Percentiles rank a stretch among this genome's conserved stretches.
These are phyloP conservation scores for Anthopleura xanthogrammica DNA, from an alignment of 92 coral and sea anemone species.

Conservation along the genomic window DNA sequence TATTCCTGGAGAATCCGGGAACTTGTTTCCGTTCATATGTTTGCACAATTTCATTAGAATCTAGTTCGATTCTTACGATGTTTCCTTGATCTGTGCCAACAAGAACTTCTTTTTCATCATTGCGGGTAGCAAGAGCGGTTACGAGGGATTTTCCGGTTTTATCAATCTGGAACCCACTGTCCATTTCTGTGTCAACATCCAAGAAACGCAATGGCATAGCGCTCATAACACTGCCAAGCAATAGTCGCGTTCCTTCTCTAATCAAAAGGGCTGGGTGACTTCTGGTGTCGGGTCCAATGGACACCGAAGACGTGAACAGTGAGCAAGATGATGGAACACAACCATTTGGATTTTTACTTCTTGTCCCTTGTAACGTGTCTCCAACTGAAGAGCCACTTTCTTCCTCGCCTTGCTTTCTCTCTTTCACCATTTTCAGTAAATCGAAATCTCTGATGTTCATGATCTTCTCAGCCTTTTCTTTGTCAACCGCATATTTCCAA, in stretches of 20 bases:
- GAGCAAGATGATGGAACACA: not conserved
- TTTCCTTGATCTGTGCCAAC: slow-evolving; percentile 48
- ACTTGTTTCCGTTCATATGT: slow-evolving; percentile 15
- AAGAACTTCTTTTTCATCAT: slow-evolving; percentile 40
- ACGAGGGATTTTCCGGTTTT: slow-evolving; percentile 34
- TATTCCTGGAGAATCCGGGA: not conserved
- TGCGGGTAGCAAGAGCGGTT: slow-evolving; percentile 33
- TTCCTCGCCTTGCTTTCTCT: not conserved
- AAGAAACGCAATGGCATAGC: slow-evolving; percentile 18
- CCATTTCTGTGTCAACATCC: slow-evolving; percentile 45
- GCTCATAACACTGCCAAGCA: slow-evolving; percentile 37
- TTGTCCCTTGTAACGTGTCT: not conserved
- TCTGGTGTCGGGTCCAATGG: slow-evolving; percentile 43
- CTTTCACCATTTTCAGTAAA: not conserved
- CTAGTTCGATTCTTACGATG: slow-evolving; percentile 39
- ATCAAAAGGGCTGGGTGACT: slow-evolving; percentile 41
- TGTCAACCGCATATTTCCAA: slow-evolving; percentile 12
- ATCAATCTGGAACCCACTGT: slow-evolving; percentile 31
- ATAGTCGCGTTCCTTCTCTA: slow-evolving; percentile 31
- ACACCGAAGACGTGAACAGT: not conserved
- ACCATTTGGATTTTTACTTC: too few relatives aligned
- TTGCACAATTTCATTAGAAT: slow-evolving; percentile 38
- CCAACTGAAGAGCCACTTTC: not conserved
- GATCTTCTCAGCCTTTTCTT: not conserved
- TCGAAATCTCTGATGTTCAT: not conserved